phyloP scores from a whole-genome alignment of 92 coral and sea anemone species.

The Virgularia gustaviana region DNA sequence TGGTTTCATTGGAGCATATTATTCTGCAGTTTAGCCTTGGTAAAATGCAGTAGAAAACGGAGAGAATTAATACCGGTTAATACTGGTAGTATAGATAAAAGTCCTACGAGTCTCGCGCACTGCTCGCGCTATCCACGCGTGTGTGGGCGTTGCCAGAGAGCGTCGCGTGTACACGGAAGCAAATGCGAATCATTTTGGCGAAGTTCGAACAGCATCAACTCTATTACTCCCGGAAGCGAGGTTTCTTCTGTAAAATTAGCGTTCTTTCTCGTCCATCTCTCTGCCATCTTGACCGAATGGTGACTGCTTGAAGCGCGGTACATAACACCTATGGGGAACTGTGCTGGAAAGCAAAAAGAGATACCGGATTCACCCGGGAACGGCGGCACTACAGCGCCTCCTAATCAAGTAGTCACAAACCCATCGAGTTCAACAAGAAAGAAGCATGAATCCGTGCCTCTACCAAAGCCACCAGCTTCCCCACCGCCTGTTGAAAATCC shows the following conservation, averaged over 20 bases:
- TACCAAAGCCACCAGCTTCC: constrained; percentile 27
- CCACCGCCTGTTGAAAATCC: constrained; percentile 55
- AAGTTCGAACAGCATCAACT: too few species aligned
- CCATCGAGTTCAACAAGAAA: not conserved
- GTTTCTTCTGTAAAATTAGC: too few species aligned
- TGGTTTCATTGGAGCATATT: too few species aligned
- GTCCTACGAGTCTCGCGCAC: not conserved
- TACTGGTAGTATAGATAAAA: too few species aligned
- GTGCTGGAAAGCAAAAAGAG: constrained; percentile 18
- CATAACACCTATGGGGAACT: constrained; percentile 31
- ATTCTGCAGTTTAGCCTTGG: too few species aligned
- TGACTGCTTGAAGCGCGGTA: not conserved
- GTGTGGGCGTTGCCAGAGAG: constrained; percentile 26
- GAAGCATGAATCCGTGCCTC: constrained; percentile 39
- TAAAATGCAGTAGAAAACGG: too few species aligned
- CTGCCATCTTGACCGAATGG: too few species aligned
- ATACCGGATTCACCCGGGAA: not conserved
- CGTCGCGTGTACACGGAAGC: constrained; percentile 29
- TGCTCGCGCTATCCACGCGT: constrained; percentile 23
- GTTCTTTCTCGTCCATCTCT: too few species aligned
- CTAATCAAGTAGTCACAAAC: not conserved
- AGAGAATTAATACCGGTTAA: too few species aligned
- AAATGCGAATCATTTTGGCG: too few species aligned
- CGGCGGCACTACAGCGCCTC: not conserved
- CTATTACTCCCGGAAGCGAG: too few species aligned